Evolutionary conservation across 1,140 invertebrate genomes (phyloP), one percentile per base, ranked within the genome.

Genomic region (Papilio xuthus): DNA sequence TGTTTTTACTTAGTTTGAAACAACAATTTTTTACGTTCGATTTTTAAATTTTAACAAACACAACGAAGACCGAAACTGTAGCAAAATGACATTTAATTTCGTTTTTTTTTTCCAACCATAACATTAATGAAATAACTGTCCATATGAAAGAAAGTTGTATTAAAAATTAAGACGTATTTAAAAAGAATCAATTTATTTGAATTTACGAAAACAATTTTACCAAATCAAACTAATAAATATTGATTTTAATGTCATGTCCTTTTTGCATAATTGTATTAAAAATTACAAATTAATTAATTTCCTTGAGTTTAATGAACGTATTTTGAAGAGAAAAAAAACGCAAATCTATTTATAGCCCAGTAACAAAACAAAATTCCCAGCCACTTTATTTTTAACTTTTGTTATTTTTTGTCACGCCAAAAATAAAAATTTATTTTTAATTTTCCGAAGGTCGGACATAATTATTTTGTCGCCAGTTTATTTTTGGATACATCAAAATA

Each of bases 301-400:
- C 50, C 50, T 53, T 53, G 50, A 53, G 7, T 47, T 37, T 37
- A 37, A 1, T 37, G 32, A 37, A 37, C 44, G 0, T 6, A 47
- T 47, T 47, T 47, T 6, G 44, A 47, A 15, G 15, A 15, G 15
- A 44, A 13, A 47, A 56, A 60, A 23, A 60, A 60, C 23, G 20
- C 3, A 60, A 23, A 60, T 63, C 26, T 63, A 28, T 63, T 63
- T 63, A 15, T 63, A 63, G 12, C 10, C 28, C 1, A 56, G 4
- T 26, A 60, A 60, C 20, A 26, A 60, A 56, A 56, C 53, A 60
- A 28, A 67, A 67, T 28, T 67, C 26, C 60, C 23, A 67, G 26
- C 13, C 12, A 15, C 26, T 67, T 67, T 67, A 67, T 67, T 67
- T 28, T 28, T 67, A 67, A 28, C 26, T 32, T 28, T 13, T 32